Conservation (phyloP, 2,888 invertebrate species). For the Eupithecia subfuscata region DNA sequence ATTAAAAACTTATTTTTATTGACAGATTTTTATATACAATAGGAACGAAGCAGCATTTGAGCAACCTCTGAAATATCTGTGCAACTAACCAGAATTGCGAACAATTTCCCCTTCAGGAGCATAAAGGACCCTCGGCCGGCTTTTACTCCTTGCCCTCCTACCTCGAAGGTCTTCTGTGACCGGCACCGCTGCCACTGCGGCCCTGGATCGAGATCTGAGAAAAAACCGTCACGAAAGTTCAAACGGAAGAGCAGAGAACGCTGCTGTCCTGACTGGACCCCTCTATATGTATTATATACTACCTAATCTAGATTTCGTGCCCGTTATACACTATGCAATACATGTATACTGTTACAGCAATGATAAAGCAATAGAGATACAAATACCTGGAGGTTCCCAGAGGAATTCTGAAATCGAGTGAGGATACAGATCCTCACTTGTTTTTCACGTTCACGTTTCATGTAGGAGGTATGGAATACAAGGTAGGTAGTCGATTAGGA, state of each 20-base stretch:
- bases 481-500: too few relatives aligned
- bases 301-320: background rate
- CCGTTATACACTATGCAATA: too few relatives aligned
- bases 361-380: background rate
- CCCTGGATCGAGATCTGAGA: conserved; percentile 73
- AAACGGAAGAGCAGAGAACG: background rate
- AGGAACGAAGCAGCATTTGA: background rate
- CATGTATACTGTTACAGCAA: background rate
- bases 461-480: too few relatives aligned
- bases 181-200: conserved; percentile 71
- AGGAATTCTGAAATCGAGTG: too few relatives aligned
- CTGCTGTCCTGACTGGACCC: background rate
- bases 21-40: background rate
- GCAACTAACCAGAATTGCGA: conserved; percentile 85
- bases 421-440: too few relatives aligned
- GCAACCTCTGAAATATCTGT: background rate
- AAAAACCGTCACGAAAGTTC: background rate
- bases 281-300: background rate
- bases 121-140: conserved; percentile 92
- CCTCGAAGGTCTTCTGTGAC: conserved; percentile 73
- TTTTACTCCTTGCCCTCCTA: conserved; percentile 90
- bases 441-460: too few relatives aligned
- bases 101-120: conserved; percentile 93
- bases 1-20: background rate
- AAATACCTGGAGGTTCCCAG: too few relatives aligned